Conservation (phyloP, 2,113 vertebrate species). For the Phaetusa simplex region DNA sequence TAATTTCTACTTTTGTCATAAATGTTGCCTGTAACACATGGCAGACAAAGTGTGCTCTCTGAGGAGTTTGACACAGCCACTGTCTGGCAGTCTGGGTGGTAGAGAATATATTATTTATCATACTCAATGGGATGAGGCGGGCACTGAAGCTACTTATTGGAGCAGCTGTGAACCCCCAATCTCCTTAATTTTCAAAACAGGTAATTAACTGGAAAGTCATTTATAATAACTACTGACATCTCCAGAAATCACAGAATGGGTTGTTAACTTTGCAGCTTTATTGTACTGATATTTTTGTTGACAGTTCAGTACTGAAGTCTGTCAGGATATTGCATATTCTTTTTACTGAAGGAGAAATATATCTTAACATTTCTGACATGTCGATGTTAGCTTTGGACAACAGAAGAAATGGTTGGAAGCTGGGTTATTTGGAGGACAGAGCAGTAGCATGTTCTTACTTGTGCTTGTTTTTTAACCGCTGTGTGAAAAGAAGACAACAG, state of each 20-base stretch:
- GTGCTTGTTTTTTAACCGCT: not conserved
- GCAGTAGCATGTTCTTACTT: not conserved
- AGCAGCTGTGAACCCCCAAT: slow-evolving; percentile 75
- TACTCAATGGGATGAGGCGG: slow-evolving; percentile 65
- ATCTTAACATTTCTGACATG: slow-evolving; percentile 24
- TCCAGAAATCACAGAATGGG: slow-evolving; percentile 59
- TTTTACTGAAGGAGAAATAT: not conserved
- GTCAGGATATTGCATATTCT: not conserved
- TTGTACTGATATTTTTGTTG: slow-evolving; percentile 58
- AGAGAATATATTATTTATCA: slow-evolving; percentile 76
- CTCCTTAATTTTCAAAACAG: slow-evolving; percentile 74
- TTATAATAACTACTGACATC: slow-evolving; percentile 74
- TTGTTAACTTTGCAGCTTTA: slow-evolving; percentile 58
- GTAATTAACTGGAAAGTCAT: slow-evolving; percentile 77
- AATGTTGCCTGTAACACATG: slow-evolving; percentile 68
- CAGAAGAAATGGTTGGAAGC: not conserved
- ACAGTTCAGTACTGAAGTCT: slow-evolving; percentile 22
- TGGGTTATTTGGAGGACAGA: not conserved
- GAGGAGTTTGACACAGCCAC: slow-evolving; percentile 64
- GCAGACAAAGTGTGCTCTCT: slow-evolving; percentile 70
- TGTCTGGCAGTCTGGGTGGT: slow-evolving; percentile 73
- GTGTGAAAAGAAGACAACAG: not conserved
- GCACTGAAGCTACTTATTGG: slow-evolving; percentile 61
- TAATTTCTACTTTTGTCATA: slow-evolving; percentile 69
- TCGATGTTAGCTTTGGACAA: not conserved